Conservation (phyloP, 2,888 invertebrate species). For the Xestia xanthographa region DNA sequence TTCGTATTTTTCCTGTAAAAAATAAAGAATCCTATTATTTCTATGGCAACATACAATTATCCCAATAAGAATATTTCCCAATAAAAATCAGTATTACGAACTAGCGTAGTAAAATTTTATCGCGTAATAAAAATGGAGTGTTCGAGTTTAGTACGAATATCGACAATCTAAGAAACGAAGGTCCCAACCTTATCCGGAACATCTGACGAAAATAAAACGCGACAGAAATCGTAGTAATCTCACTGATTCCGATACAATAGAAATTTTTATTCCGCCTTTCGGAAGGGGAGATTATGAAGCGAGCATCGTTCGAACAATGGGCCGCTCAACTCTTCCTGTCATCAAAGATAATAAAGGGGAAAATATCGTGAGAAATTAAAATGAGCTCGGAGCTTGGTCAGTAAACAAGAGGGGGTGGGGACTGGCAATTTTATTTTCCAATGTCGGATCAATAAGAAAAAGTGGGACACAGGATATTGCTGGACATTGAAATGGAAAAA, state of each 20-base stretch:
- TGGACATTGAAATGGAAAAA: conserved; percentile 79
- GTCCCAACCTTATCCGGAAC: conserved; percentile 48
- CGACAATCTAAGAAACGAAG: conserved; percentile 63
- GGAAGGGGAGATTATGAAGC: conserved; percentile 63
- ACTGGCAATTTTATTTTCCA: conserved; percentile 78
- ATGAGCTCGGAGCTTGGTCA: conserved; percentile 78
- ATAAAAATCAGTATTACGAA: conserved; percentile 68
- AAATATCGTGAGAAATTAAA: conserved; percentile 84
- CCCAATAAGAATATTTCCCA: conserved; percentile 61
- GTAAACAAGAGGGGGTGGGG: conserved; percentile 78
- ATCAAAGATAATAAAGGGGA: conserved; percentile 78
- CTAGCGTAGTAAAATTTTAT: conserved; percentile 72
- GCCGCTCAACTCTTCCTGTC: conserved; percentile 74
- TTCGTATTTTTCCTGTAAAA: neutral
- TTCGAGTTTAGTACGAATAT: conserved; percentile 63
- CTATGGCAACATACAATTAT: conserved; percentile 63
- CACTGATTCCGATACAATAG: conserved; percentile 69
- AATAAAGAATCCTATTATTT: conserved; percentile 56
- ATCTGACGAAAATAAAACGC: conserved; percentile 58
- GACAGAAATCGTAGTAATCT: conserved; percentile 60
- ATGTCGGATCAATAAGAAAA: conserved; percentile 80
- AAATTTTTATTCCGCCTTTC: conserved; percentile 65
- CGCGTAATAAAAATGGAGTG: conserved; percentile 69
- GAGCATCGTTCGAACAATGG: conserved; percentile 73
- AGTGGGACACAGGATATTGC: conserved; percentile 84